Percentiles rank a stretch among this genome's conserved stretches.
Evolutionary conservation across 2,888 invertebrate genomes (phyloP).

Genomic region (Brenthis ino): DNA sequence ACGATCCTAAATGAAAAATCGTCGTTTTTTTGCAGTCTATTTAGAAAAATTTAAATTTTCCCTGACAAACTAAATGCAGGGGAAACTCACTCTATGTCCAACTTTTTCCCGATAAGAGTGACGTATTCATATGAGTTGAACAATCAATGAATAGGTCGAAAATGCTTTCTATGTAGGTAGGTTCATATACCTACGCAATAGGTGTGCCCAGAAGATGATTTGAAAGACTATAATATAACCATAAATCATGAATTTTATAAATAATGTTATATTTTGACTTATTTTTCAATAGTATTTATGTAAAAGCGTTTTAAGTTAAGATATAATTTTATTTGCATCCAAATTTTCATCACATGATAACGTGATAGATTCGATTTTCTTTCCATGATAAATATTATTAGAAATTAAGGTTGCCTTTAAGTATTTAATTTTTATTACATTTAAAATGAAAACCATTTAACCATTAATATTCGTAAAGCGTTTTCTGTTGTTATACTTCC

Average conservation of each 20-base stretch:
- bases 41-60: constrained; percentile 31
- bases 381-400: too few species aligned
- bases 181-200: constrained; percentile 10
- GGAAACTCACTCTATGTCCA: constrained; percentile 49
- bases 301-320: too few species aligned
- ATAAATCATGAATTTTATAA: too few species aligned
- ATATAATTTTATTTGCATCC: too few species aligned
- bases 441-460: too few species aligned
- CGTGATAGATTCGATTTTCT: too few species aligned
- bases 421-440: too few species aligned
- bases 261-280: too few species aligned
- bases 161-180: constrained; percentile 19
- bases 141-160: constrained; percentile 45
- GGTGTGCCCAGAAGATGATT: background rate
- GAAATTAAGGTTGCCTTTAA: too few species aligned
- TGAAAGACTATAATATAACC: background rate
- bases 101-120: constrained; percentile 71
- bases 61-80: constrained; percentile 35
- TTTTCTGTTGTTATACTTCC: background rate
- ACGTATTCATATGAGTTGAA: constrained; percentile 74
- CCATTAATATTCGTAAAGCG: background rate
- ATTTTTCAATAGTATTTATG: too few species aligned
- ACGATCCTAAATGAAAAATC: constrained; percentile 12
- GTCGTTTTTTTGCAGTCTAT: constrained; percentile 29
- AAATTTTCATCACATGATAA: too few species aligned